Evolutionary conservation across 2,113 vertebrate genomes (phyloP).

Genomic region (Poeciliopsis turrubarensis): DNA sequence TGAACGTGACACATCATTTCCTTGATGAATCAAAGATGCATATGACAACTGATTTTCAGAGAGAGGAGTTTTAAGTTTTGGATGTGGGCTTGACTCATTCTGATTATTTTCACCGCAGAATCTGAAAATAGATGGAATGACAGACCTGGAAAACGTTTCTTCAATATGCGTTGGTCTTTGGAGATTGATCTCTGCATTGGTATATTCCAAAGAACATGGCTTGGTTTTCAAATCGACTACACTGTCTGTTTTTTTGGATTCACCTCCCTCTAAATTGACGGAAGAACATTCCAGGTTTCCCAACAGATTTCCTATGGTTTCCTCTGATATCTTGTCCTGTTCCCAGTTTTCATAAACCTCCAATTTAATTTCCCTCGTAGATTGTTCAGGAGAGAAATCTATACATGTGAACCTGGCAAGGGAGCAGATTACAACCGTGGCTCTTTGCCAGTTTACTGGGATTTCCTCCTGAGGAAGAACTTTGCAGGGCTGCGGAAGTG

Average conservation of each 20-base stretch:
- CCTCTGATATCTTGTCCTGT: neutral
- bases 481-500: slow-evolving; percentile 20
- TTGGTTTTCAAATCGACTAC: neutral
- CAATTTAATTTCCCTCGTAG: slow-evolving; percentile 10
- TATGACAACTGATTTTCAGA: neutral
- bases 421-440: slow-evolving; percentile 28
- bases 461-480: slow-evolving; percentile 34
- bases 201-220: neutral
- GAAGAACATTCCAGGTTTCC: neutral
- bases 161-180: slow-evolving; percentile 3
- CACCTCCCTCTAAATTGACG: neutral
- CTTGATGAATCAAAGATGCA: neutral
- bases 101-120: slow-evolving; percentile 5
- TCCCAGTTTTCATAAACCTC: neutral
- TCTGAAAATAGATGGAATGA: slow-evolving; percentile 46
- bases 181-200: neutral
- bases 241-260: neutral
- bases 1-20: neutral
- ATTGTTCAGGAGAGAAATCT: slow-evolving; percentile 27
- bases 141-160: slow-evolving; percentile 25
- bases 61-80: slow-evolving; percentile 5
- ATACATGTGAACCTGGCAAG: slow-evolving; percentile 43
- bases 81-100: neutral
- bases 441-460: slow-evolving; percentile 31
- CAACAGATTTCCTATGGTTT: slow-evolving; percentile 2